Evolutionary conservation across 1,140 invertebrate species (phyloP), one percentile per base, ranked within the genome.

Genomic region (Panagrolaimus sp.): DNA sequence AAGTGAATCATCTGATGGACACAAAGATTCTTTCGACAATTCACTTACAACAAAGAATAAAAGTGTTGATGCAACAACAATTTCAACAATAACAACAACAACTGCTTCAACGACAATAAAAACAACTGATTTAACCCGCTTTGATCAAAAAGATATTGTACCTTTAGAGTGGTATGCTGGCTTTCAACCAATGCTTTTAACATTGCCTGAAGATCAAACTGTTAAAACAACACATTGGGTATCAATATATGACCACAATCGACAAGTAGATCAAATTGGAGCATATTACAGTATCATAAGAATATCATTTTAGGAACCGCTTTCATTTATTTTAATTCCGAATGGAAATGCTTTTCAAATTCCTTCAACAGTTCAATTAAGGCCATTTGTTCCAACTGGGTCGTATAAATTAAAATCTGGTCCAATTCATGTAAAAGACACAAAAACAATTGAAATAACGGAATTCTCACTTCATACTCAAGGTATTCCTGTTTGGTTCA

Each of bases 111-210:
- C 28, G 1, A 28, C 28, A 3, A n/a, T 69, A 2, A 43, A 64
- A 0, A 62, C 52, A 21, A 58, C 21, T 24, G 24, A 64, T 5
- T 10, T 70, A 71, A 58, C n/a, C 15, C 55, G 28, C 63, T 65
- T 45, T 17, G 24, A 32, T 68, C 38, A 24, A 43, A 65, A 28
- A 6, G 52, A 67, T 8, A 65, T 69, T 21, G 52, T 69, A 15
- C 67, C 78, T 32, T 62, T 81, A 48, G 80, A 77, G 6, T 80
- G 78, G 78, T 79, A 83, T 65, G 78, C 66, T 1, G 78, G 80
- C 0, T 73, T 76, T 55, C 78, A 81, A 52, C 81, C 81, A 4
- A 44, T 81, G 28, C 28, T 81, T 43, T 67, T 81, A 17, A 81
- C 78, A 47, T 65, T 81, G 6, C 79, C 79, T 15, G 72, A 77